These are phyloP conservation scores for Botia kubotai DNA, from an alignment of 2,797 vertebrate species.

Conservation along the genomic window DNA sequence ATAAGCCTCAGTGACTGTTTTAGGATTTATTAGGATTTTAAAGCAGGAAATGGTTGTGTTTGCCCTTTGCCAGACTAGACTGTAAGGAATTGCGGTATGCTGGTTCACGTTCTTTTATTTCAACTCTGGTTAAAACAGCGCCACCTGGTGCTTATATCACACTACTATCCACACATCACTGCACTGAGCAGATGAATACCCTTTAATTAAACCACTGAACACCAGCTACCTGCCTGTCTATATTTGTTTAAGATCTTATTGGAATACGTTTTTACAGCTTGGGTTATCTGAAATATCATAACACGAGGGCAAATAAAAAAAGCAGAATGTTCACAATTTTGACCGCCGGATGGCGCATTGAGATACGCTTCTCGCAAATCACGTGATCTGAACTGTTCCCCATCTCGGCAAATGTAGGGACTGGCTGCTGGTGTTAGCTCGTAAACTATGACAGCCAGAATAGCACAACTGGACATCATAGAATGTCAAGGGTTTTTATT, in stretches of 20 bases:
- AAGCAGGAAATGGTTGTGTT: not conserved
- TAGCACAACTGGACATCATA: not conserved
- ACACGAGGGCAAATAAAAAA: not conserved
- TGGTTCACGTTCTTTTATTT: not conserved
- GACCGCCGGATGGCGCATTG: not conserved
- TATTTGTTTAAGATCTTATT: too few species aligned
- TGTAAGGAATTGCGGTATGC: not conserved
- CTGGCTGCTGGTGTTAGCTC: not conserved
- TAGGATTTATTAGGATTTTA: not conserved
- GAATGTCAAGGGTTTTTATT: not conserved
- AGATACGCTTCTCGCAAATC: not conserved
- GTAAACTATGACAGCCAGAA: not conserved
- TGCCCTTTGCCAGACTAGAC: not conserved
- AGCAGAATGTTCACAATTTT: not conserved
- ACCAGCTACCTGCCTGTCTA: not conserved
- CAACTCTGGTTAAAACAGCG: not conserved
- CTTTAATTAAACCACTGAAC: not conserved
- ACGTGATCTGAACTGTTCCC: constrained; percentile 12
- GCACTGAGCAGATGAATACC: not conserved
- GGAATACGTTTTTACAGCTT: too few species aligned
- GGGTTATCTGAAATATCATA: too few species aligned
- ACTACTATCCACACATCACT: not conserved
- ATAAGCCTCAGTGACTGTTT: not conserved
- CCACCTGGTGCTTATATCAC: not conserved
- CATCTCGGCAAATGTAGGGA: not conserved